Evolutionary conservation across 2,797 vertebrate species (phyloP).

Genomic region (Hemitrygon akajei): DNA sequence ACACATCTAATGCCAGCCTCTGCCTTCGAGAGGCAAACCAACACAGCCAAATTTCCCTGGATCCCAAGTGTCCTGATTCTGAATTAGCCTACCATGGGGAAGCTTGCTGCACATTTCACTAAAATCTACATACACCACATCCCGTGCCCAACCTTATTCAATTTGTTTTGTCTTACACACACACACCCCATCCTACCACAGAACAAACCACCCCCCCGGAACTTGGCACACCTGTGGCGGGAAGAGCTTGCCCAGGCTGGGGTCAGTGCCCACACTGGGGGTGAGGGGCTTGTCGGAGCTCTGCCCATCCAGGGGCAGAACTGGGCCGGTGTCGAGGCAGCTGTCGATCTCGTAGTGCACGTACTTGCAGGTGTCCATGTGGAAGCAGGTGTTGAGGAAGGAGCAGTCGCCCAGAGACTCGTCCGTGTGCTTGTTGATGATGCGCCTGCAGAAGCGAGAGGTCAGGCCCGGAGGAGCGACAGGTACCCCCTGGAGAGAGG

Average conservation of each 20-base stretch:
- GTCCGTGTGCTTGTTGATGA: slow-evolving; percentile 91
- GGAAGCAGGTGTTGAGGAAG: slow-evolving; percentile 92
- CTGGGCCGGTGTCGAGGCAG: slow-evolving; percentile 65
- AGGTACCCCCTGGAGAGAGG: too few relatives aligned
- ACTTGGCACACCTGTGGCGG: slow-evolving; percentile 71
- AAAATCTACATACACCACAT: too few relatives aligned
- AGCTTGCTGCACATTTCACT: too few relatives aligned
- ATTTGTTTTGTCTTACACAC: too few relatives aligned
- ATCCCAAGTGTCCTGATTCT: too few relatives aligned
- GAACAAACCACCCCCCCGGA: neutral
- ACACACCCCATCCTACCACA: too few relatives aligned
- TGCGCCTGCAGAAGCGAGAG: slow-evolving; percentile 59
- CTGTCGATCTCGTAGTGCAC: slow-evolving; percentile 91
- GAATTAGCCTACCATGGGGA: too few relatives aligned
- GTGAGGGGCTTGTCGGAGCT: slow-evolving; percentile 67
- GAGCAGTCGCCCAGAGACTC: slow-evolving; percentile 89
- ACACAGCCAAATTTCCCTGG: too few relatives aligned
- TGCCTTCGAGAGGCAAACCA: too few relatives aligned
- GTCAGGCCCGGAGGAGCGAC: too few relatives aligned
- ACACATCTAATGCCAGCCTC: too few relatives aligned
- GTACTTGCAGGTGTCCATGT: slow-evolving; percentile 94
- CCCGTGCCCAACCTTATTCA: too few relatives aligned
- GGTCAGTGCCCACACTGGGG: slow-evolving; percentile 61
- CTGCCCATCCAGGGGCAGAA: slow-evolving; percentile 53
- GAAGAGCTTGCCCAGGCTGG: slow-evolving; percentile 78